These are phyloP conservation scores for Luscinia megarhynchos DNA, from an alignment of 2,797 vertebrate genomes.

Conservation along the genomic window DNA sequence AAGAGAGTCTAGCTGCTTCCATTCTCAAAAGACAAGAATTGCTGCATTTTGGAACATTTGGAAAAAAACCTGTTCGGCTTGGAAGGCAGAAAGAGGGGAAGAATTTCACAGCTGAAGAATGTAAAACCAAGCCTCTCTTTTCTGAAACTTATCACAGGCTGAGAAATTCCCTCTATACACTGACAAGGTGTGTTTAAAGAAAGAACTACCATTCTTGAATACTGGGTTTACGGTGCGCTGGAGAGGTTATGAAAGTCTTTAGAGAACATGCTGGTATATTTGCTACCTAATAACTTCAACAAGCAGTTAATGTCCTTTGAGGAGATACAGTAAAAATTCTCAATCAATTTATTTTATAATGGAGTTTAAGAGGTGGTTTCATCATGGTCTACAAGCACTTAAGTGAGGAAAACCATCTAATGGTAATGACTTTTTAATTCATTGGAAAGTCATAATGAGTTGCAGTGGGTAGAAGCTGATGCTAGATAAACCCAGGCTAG, in stretches of 20 bases:
- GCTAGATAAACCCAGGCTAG: not conserved
- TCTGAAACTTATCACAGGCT: not conserved
- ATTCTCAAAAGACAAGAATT: not conserved
- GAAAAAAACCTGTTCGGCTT: not conserved
- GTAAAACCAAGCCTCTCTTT: not conserved
- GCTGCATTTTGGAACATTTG: not conserved
- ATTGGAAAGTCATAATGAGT: constrained; percentile 1
- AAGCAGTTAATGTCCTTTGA: constrained; percentile 15
- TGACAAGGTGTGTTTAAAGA: not conserved
- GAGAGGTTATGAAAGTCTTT: not conserved
- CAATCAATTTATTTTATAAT: constrained; percentile 43
- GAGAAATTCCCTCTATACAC: not conserved
- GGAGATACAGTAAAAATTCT: constrained; percentile 18
- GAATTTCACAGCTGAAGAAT: not conserved
- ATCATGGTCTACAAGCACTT: constrained; percentile 16
- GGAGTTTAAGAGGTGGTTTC: constrained; percentile 8
- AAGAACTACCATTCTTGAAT: not conserved
- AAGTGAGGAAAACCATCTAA: constrained; percentile 29
- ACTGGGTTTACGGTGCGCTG: not conserved
- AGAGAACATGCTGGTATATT: not conserved
- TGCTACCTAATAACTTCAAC: constrained; percentile 44
- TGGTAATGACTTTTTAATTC: constrained; percentile 41
- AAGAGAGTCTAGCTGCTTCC: not conserved
- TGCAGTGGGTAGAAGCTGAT: not conserved
- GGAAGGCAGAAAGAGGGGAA: not conserved